Evolutionary conservation across 2,888 invertebrate species (phyloP), one percentile per base, ranked within the genome.

Genomic region (Nymphalis c-album): DNA sequence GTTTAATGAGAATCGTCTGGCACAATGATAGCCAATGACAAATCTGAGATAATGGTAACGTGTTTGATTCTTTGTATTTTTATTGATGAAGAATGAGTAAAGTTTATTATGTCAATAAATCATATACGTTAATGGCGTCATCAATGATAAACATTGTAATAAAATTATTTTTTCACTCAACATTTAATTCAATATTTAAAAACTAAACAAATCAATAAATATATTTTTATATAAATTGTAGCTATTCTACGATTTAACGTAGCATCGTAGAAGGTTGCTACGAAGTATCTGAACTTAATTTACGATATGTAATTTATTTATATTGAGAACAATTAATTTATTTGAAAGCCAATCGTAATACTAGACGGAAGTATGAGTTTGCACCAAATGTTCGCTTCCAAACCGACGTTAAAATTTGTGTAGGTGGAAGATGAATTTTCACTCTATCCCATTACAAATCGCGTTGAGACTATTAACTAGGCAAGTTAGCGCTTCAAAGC

Each of bases 381-480:
- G 35, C 20, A 18, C 31, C 47, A 47, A 63, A 63, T 63, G 35
- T 57, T 63, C 63, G 35, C 57, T 57, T 57, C 57, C 47, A 31
- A 47, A 46, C 20, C 47, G 65, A 65, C 60, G 35, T 55, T 65
- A n/a, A 17, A 55, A 35, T 53, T 31, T 31, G 46, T 51, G 60
- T 53, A 51, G 64, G 64, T 60, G 53, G 51, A 51, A 53, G 64
- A 65, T 65, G 51, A 65, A 65, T 65, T 60, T 65, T 60, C 59
- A 31, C 60, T 65, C 53, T 65, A 60, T 65, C 47, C 64, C 53
- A 60, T 65, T 51, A 65, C 60, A 65, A 65, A 65, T 65, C 65
- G 65, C 53, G 65, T 65, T 65, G 65, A 65, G 65, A 65, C 59
- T 60, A 65, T 65, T 65, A 65, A 47, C 58, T 46, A 65, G 64